Evolutionary conservation across 2,113 vertebrate species (phyloP), one percentile per base, ranked within the genome.

Genomic region (Hydropotes inermis): DNA sequence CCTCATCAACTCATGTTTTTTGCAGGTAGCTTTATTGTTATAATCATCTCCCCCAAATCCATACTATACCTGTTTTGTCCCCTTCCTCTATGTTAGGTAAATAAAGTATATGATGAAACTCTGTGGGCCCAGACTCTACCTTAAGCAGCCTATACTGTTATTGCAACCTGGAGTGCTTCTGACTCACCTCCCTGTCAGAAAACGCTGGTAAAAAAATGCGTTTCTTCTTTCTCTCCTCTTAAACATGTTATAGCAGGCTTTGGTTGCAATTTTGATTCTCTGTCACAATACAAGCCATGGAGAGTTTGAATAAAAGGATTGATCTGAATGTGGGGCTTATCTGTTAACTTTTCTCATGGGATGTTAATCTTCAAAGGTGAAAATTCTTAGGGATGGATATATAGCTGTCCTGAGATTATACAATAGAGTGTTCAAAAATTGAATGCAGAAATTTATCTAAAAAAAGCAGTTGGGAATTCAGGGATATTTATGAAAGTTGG

Each of bases 231-330:
- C 16, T 2, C 5, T 60, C 30, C 7, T 78, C 6, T 82, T 50
- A 70, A 87, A 58, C 6, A 43, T 79, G 21, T 28, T 74, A 94
- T 57, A 89, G 52, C 89, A 95, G 67, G 2, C 52, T 96, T 97
- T 86, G 84, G 86, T 81, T 84, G 64, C 57, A 39, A 55, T 98
- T 98, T 98, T 98, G 86, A 96, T 96, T 96, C 61, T 84, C 30
- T 91, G 50, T 96, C 90, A 90, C 95, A 96, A 95, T 50, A 78
- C 60, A 98, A 79, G 17, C 89, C 89, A 36, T 36, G 88, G 94
- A 98, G 88, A 89, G 7, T 93, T 94, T 91, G 86, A 88, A 81
- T 96, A 83, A 98, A 97, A 92, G 70, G 84, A 97, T 89, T 96
- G 96, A 92, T 94, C 36, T 92, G 47, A 70, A 95, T 88, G 43